Conservation (phyloP, 2,113 vertebrate species). For the Anhinga anhinga region DNA sequence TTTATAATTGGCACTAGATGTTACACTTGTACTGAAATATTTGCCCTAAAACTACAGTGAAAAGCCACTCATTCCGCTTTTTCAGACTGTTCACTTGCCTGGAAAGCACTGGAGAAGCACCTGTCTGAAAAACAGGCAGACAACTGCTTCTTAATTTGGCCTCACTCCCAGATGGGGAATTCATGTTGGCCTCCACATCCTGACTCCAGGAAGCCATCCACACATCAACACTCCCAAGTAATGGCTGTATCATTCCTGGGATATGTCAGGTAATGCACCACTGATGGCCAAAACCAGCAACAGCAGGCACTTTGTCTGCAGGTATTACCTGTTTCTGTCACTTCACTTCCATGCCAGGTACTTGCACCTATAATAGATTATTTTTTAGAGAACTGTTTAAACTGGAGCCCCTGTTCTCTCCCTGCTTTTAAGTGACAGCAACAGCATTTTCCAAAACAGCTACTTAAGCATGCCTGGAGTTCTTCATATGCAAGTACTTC, state of each 20-base stretch:
- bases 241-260: neutral
- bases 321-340: rapidly evolving
- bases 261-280: neutral
- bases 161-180: neutral
- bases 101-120: neutral
- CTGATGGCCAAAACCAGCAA: neutral
- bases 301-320: neutral
- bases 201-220: neutral
- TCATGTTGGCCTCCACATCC: neutral
- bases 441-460: neutral
- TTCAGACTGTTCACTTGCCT: neutral
- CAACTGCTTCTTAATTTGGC: neutral
- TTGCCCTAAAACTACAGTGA: neutral
- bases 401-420: neutral
- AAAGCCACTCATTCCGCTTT: neutral
- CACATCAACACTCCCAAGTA: neutral
- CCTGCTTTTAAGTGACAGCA: neutral
- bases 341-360: neutral
- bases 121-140: neutral
- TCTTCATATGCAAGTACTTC: neutral
- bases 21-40: neutral
- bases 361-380: rapidly evolving
- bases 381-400: neutral
- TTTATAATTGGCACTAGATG: neutral
- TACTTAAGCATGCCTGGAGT: neutral